Percentiles rank a stretch among this genome's conserved stretches.
These are phyloP conservation scores for Heliangelus exortis DNA, from an alignment of 2,797 vertebrate species.

Conservation along the genomic window DNA sequence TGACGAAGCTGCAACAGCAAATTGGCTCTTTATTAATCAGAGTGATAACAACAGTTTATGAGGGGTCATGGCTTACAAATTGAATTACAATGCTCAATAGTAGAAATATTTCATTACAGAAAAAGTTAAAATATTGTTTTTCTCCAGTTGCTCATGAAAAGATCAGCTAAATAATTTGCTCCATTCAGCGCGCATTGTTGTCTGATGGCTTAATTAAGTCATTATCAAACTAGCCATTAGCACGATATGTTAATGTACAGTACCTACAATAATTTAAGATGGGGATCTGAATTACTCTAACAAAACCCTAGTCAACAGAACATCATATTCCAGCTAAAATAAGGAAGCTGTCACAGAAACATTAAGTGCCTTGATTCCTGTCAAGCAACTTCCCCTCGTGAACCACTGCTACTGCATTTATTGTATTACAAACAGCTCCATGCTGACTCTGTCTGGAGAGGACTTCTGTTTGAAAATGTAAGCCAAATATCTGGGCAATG, in stretches of 20 bases:
- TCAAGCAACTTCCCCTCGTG: not conserved
- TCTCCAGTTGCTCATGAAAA: conserved; percentile 53
- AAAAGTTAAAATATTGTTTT: conserved; percentile 63
- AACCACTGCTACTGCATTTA: not conserved
- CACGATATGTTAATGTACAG: not conserved
- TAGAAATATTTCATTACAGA: conserved; percentile 61
- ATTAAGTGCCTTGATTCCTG: not conserved
- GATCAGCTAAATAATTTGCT: conserved; percentile 18
- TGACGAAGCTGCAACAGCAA: conserved; percentile 91
- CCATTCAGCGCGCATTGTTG: conserved; percentile 27
- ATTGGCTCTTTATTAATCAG: conserved; percentile 78
- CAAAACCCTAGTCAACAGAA: not conserved
- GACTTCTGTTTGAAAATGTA: not conserved
- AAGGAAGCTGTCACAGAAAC: not conserved
- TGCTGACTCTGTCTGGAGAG: not conserved
- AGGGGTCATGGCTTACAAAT: conserved; percentile 71
- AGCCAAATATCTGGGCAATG: not conserved
- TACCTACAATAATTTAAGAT: conserved; percentile 19
- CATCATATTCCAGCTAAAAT: not conserved
- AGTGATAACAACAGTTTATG: conserved; percentile 72
- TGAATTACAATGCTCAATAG: conserved; percentile 71
- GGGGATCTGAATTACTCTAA: not conserved
- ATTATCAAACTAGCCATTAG: conserved; percentile 63
- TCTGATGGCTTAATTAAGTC: conserved; percentile 60
- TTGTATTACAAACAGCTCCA: not conserved